Base-by-base conservation (phyloP, 2,888 invertebrate species). In the Oasisia sp. region DNA sequence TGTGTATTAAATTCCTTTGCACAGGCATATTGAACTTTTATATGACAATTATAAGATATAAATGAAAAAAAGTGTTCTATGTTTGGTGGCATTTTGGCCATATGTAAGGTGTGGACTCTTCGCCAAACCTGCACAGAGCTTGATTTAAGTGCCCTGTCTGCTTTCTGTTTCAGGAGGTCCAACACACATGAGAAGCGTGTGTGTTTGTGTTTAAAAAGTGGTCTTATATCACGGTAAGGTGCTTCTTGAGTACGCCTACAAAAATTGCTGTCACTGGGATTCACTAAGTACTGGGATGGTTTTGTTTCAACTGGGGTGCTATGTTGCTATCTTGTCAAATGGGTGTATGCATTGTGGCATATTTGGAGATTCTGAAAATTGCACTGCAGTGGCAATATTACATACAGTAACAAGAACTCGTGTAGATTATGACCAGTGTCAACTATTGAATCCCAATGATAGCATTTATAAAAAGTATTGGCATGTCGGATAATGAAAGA, bases 101-200 rank as follows among this genome's bases (percentile, higher is more conserved):
- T 7, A 19, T 74, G 74, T 74, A 74, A 74, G 74, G 74, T 74
- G 74, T 74, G 74, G 74, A 74, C 74, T 74, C 74, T 74, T 74
- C 74, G 74, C 74, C 74, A 74, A 74, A 74, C 74, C 27, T 74
- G n/a, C 0, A 74, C 27, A 74, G 74, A 74, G 74, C 74, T 74
- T 74, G 74, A 74, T 74, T 74, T 74, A 74, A 74, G 74, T 74
- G 74, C 74, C 74, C 27, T 74, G 74, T 74, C 74, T 74, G 74
- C 74, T 74, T 74, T 74, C 74, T 74, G 74, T 74, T 74, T 74
- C 74, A 74, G 74, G 74, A 74, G n/a, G 74, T 74, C 74, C n/a
- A 27, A 19, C 74, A 74, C 74, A 74, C 74, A 74, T 74, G 74
- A 74, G 74, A 74, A 74, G 74, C 74, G 74, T 74, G 74, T 58